Conservation (phyloP, 2,113 vertebrate genomes). For the Halichoerus grypus region DNA sequence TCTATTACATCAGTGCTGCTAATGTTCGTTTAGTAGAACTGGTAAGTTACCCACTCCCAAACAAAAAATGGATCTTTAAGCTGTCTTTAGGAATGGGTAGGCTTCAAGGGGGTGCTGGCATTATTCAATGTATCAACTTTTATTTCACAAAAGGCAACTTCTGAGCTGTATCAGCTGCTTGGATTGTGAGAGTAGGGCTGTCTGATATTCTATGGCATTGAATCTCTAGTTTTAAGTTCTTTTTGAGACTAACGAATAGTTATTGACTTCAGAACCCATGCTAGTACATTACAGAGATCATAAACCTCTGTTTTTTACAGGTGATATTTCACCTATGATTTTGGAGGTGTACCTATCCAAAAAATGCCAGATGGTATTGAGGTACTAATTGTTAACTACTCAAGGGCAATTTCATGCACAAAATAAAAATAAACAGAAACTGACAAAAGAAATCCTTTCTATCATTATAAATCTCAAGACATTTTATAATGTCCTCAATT, state of each 20-base stretch:
- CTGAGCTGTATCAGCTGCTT: not conserved
- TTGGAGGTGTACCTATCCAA: conserved; percentile 32
- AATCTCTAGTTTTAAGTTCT: not conserved
- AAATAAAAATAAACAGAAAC: conserved; percentile 37
- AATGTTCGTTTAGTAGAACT: not conserved
- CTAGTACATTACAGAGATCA: not conserved
- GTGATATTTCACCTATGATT: conserved; percentile 37
- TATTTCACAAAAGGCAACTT: conserved; percentile 18
- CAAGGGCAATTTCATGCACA: conserved; percentile 19
- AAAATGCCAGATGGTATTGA: not conserved
- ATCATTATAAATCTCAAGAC: not conserved
- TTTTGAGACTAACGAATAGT: not conserved
- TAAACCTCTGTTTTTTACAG: conserved; percentile 35
- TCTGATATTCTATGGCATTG: not conserved
- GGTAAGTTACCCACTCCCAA: not conserved
- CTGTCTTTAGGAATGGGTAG: not conserved
- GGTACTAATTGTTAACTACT: not conserved
- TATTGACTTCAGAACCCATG: conserved; percentile 12
- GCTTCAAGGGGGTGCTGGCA: not conserved
- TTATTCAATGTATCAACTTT: not conserved
- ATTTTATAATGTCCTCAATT: not conserved
- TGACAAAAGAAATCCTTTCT: not conserved
- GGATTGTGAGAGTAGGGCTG: not conserved
- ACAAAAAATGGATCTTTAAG: not conserved
- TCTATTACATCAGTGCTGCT: not conserved